These are phyloP conservation scores for Forbesichthys agassizii DNA, from an alignment of 2,113 vertebrate genomes.

Conservation along the genomic window DNA sequence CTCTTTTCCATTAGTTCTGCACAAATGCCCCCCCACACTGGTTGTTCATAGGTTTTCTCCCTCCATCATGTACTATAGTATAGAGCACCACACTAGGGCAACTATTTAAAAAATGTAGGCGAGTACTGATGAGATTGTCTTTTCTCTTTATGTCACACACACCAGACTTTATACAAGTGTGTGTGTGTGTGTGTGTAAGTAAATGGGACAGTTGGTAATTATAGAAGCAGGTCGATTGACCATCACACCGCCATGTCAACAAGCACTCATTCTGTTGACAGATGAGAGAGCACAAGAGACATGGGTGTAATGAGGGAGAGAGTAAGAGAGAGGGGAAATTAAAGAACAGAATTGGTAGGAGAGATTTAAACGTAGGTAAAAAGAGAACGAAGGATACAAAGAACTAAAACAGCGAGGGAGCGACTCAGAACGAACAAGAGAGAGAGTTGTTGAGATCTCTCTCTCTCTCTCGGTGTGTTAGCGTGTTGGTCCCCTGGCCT, in stretches of 20 bases:
- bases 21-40: slow-evolving; percentile 1
- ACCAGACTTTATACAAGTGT: slow-evolving; percentile 18
- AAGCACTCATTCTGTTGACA: not conserved
- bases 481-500: slow-evolving; percentile 73
- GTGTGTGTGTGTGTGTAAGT: slow-evolving; percentile 9
- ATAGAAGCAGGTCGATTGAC: slow-evolving; percentile 60
- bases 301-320: not conserved
- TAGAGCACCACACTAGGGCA: too few relatives aligned
- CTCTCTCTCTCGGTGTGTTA: slow-evolving; percentile 30
- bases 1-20: not conserved
- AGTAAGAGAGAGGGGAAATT: not conserved
- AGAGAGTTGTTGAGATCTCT: slow-evolving; percentile 16
- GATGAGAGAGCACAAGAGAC: not conserved
- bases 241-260: slow-evolving; percentile 39
- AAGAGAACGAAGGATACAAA: slow-evolving; percentile 16
- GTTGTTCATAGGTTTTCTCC: slow-evolving; percentile 1
- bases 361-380: not conserved
- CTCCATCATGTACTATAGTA: too few relatives aligned
- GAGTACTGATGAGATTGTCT: slow-evolving; percentile 10
- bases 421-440: slow-evolving; percentile 37
- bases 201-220: slow-evolving; percentile 50
- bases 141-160: not conserved
- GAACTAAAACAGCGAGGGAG: slow-evolving; percentile 17
- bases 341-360: not conserved
- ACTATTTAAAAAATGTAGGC: slow-evolving; percentile 1